These are phyloP conservation scores for Rachycentron canadum DNA, from an alignment of 2,797 vertebrate genomes.

Conservation along the genomic window DNA sequence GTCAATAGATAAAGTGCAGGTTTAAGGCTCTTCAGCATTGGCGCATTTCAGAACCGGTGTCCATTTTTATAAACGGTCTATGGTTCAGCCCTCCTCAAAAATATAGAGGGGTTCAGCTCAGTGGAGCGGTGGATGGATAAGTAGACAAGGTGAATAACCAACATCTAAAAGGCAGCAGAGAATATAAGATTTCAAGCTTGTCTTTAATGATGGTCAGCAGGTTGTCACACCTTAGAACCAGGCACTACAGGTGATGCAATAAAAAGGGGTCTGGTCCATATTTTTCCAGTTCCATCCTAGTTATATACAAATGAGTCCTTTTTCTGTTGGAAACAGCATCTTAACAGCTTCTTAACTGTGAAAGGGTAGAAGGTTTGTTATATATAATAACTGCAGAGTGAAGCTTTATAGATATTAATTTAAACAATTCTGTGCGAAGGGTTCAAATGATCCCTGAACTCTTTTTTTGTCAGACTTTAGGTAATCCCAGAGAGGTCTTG, in stretches of 20 bases:
- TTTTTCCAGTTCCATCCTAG: too few relatives aligned
- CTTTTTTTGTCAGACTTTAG: conserved; percentile 65
- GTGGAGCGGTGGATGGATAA: neutral
- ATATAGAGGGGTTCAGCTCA: neutral
- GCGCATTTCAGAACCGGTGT: too few relatives aligned
- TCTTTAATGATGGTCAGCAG: too few relatives aligned
- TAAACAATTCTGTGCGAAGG: neutral
- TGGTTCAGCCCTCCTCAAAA: too few relatives aligned
- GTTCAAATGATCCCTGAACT: neutral
- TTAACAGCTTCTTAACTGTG: conserved; percentile 6
- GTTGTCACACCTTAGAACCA: too few relatives aligned
- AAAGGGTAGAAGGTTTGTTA: neutral
- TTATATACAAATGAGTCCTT: neutral
- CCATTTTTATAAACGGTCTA: too few relatives aligned
- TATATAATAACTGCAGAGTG: neutral
- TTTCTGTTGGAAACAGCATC: neutral
- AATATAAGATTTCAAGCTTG: too few relatives aligned
- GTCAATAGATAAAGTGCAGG: too few relatives aligned
- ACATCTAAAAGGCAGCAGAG: too few relatives aligned
- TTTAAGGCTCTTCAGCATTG: too few relatives aligned
- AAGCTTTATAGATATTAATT: neutral
- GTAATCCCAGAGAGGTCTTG: conserved; percentile 76
- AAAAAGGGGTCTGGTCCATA: too few relatives aligned
- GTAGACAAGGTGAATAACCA: neutral
- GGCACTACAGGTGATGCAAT: too few relatives aligned